Conservation (phyloP, 2,888 invertebrate species). For the Choristoneura rosaceana region DNA sequence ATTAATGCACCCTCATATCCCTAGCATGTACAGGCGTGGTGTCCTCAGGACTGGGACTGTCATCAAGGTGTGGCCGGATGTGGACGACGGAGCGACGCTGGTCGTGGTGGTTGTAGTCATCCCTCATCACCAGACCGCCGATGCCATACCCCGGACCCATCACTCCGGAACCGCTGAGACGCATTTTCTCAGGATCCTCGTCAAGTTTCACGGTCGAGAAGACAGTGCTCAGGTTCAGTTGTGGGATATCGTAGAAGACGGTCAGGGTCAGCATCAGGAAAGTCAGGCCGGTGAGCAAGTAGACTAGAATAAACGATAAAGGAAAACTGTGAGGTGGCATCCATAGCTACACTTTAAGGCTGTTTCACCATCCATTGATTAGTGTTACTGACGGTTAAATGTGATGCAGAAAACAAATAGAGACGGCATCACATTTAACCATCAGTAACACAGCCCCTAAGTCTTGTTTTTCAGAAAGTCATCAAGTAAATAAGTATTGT, state of each 20-base stretch:
- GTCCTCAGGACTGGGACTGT: constrained; percentile 90
- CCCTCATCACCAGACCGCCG: constrained; percentile 78
- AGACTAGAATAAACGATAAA: constrained; percentile 82
- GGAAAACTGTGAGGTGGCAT: too few species aligned
- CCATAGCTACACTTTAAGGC: too few species aligned
- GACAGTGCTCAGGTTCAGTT: constrained; percentile 92
- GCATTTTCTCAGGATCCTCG: constrained; percentile 88
- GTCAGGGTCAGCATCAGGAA: constrained; percentile 94
- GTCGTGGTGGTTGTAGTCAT: constrained; percentile 80
- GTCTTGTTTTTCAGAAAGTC: too few species aligned
- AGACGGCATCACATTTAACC: too few species aligned
- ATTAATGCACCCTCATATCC: constrained; percentile 83
- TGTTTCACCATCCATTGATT: too few species aligned
- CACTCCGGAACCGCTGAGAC: constrained; percentile 85
- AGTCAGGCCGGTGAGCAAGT: constrained; percentile 92
- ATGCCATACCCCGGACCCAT: constrained; percentile 79
- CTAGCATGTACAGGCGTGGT: constrained; percentile 87
- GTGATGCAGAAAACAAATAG: too few species aligned
- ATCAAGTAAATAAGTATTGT: too few species aligned
- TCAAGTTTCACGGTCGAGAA: constrained; percentile 88
- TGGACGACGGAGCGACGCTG: constrained; percentile 87
- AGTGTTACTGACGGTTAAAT: too few species aligned
- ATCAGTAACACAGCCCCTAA: too few species aligned
- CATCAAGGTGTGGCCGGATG: constrained; percentile 87
- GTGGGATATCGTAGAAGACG: constrained; percentile 95